Conservation (phyloP, 2,888 invertebrate genomes). For the Epistrophe eligans region DNA sequence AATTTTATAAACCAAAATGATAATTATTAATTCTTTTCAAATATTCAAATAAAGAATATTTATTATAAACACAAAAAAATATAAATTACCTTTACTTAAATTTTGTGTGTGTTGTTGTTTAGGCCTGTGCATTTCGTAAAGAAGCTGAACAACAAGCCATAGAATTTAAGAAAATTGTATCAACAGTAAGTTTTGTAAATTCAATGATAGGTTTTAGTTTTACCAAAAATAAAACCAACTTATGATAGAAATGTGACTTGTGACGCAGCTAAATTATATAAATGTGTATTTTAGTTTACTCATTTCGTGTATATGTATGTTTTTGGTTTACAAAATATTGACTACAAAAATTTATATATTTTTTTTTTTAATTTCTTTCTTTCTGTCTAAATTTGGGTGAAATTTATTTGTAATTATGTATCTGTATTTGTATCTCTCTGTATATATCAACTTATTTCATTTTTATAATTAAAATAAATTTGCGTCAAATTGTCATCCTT, state of each 20-base stretch:
- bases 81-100: conserved; percentile 21
- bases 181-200: conserved; percentile 87
- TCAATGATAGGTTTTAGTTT: background rate
- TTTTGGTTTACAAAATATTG: conserved; percentile 18
- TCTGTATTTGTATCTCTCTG: background rate
- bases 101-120: conserved; percentile 70
- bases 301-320: background rate
- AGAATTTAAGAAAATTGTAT: conserved; percentile 89
- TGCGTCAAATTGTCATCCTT: background rate
- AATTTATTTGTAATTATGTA: conserved; percentile 4
- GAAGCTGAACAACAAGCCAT: conserved; percentile 90
- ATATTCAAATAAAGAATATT: background rate
- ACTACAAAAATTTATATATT: too few species aligned
- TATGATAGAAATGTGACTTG: background rate
- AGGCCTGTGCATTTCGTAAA: conserved; percentile 90
- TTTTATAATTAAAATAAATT: background rate
- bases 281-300: conserved; percentile 1
- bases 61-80: background rate
- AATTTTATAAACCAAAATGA: conserved; percentile 73
- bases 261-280: background rate
- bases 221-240: background rate
- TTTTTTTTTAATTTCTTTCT: too few species aligned
- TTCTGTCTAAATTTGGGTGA: conserved; percentile 31
- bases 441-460: background rate
- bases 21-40: too few species aligned